phyloP scores from a whole-genome alignment of 2,797 vertebrate genomes.

The Dipus sagitta region DNA sequence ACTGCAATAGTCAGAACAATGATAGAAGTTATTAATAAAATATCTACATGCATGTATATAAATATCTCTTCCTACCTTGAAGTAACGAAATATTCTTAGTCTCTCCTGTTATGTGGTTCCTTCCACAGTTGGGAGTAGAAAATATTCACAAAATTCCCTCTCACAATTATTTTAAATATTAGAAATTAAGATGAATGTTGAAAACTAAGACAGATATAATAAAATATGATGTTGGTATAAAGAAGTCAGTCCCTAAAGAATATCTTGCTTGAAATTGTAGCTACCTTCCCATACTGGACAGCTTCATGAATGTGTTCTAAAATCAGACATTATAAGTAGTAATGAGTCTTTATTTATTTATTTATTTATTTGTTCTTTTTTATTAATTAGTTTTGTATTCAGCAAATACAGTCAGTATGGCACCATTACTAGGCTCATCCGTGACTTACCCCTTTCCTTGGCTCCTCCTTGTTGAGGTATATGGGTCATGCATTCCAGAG shows the following conservation, averaged over 20 bases:
- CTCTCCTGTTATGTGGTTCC: not conserved
- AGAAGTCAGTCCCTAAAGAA: not conserved
- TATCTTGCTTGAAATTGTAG: not conserved
- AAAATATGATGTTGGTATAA: not conserved
- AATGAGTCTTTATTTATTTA: not conserved
- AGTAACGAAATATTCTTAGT: not conserved
- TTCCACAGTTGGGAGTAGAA: not conserved
- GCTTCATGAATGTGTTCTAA: conserved; percentile 5
- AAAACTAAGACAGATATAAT: not conserved
- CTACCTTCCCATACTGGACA: not conserved
- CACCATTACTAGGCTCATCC: too few species aligned
- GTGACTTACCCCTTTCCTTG: too few species aligned
- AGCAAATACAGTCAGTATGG: too few species aligned
- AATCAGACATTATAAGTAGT: not conserved
- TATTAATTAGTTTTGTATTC: too few species aligned
- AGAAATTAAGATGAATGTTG: conserved; percentile 30
- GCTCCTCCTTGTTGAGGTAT: too few species aligned
- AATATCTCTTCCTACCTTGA: not conserved
- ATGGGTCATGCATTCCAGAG: too few species aligned
- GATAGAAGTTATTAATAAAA: not conserved
- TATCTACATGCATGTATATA: not conserved
- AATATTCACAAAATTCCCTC: not conserved
- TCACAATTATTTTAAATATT: conserved; percentile 27
- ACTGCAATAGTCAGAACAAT: too few species aligned
- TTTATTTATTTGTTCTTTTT: too few species aligned